These are phyloP conservation scores for Diarsia brunnea DNA, from an alignment of 2,888 invertebrate species.

Conservation along the genomic window DNA sequence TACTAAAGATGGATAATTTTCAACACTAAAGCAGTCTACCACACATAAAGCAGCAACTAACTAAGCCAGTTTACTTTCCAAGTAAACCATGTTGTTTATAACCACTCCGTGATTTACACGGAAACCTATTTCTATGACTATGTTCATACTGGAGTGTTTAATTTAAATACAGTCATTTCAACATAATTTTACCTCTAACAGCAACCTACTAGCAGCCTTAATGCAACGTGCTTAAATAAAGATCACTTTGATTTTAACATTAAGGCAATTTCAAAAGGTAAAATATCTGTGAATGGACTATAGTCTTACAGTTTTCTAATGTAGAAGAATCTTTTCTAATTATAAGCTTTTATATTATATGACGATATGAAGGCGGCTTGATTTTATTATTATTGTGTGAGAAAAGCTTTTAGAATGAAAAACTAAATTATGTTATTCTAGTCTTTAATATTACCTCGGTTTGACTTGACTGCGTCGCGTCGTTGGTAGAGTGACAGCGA, in stretches of 20 bases:
- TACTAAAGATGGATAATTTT: neutral
- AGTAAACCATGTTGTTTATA: constrained; percentile 28
- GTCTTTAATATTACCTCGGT: neutral
- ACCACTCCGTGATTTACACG: constrained; percentile 16
- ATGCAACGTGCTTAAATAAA: accelerated
- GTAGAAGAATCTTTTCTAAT: constrained; percentile 18
- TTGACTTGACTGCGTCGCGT: too few species aligned
- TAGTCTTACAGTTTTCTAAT: constrained; percentile 31
- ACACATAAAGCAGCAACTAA: constrained; percentile 14
- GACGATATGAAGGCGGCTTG: neutral
- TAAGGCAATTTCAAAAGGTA: neutral
- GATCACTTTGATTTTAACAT: neutral
- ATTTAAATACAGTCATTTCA: neutral
- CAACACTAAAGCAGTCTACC: neutral
- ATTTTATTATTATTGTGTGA: neutral
- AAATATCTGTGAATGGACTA: neutral
- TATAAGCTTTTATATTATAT: neutral
- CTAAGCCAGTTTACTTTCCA: constrained; percentile 41
- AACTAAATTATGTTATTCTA: neutral
- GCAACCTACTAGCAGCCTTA: neutral
- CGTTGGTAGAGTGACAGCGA: too few species aligned
- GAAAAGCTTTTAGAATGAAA: neutral
- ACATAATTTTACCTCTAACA: neutral
- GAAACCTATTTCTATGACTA: constrained; percentile 28
- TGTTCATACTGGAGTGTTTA: too few species aligned